Evolutionary conservation across 2,113 vertebrate species (phyloP).

Genomic region (Petrocephalus microphthalmus): DNA sequence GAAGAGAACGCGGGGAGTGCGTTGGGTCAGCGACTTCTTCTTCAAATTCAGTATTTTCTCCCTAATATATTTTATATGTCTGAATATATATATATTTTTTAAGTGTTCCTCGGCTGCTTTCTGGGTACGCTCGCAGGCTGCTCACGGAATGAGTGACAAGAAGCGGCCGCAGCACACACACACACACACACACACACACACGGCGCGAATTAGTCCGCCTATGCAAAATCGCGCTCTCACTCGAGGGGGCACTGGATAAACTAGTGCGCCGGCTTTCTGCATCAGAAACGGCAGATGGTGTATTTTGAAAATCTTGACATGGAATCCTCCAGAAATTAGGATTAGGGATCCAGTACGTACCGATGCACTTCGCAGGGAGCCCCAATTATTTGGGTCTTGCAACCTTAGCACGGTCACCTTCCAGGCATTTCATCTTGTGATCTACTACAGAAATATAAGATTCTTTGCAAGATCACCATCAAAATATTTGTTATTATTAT

Average conservation of each 20-base stretch:
- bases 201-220: conserved; percentile 77
- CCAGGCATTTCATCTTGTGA: not conserved
- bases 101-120: conserved; percentile 52
- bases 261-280: conserved; percentile 50
- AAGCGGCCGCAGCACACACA: conserved; percentile 72
- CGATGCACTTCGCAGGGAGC: not conserved
- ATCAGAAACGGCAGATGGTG: conserved; percentile 60
- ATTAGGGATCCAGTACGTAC: conserved; percentile 1
- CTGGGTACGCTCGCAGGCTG: conserved; percentile 62
- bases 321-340: conserved; percentile 22
- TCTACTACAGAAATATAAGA: not conserved
- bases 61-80: not conserved
- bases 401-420: not conserved
- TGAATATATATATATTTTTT: not conserved
- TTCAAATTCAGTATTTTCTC: not conserved
- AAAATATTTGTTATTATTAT: too few species aligned
- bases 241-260: conserved; percentile 45
- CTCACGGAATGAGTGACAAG: conserved; percentile 80
- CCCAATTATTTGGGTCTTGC: not conserved
- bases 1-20: conserved; percentile 37
- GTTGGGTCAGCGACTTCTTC: conserved; percentile 29
- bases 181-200: conserved; percentile 53
- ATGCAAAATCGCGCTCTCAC: conserved; percentile 31
- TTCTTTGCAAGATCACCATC: not conserved
- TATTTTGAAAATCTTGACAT: conserved; percentile 34